A percentile compares a stretch with the other conserved stretches of the same genome.
phyloP scores from a whole-genome alignment of 2,888 invertebrate species.

The Drosophila atripex region DNA sequence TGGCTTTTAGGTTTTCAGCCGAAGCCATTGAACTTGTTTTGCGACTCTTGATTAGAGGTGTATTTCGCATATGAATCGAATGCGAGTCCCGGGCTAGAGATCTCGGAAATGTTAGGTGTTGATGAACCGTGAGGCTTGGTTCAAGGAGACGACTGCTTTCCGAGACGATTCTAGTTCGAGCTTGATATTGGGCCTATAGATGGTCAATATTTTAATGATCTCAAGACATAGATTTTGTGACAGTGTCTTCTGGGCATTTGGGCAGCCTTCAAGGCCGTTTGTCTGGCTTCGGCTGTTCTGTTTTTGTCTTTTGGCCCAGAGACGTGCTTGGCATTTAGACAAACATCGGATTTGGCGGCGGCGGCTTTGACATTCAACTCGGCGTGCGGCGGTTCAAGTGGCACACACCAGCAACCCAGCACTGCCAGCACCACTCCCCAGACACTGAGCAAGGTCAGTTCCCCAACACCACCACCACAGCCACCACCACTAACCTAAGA shows the following conservation, averaged over 20 bases:
- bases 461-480: slow-evolving; percentile 27
- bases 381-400: slow-evolving; percentile 68
- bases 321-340: slow-evolving; percentile 49
- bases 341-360: slow-evolving; percentile 36
- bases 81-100: slow-evolving; percentile 29
- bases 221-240: not conserved
- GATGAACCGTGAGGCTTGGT: slow-evolving; percentile 44
- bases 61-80: slow-evolving; percentile 54
- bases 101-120: slow-evolving; percentile 44
- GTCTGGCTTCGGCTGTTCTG: slow-evolving; percentile 17
- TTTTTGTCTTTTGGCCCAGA: slow-evolving; percentile 29
- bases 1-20: slow-evolving; percentile 27
- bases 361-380: slow-evolving; percentile 73
- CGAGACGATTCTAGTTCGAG: slow-evolving; percentile 13
- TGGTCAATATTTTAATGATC: not conserved
- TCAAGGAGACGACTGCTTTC: slow-evolving; percentile 51
- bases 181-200: not conserved
- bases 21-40: slow-evolving; percentile 69
- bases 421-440: slow-evolving; percentile 11
- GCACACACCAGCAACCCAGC: slow-evolving; percentile 40
- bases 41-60: slow-evolving; percentile 62
- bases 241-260: slow-evolving; percentile 4
- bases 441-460: slow-evolving; percentile 46
- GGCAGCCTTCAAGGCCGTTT: slow-evolving; percentile 35
- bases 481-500: slow-evolving; percentile 41